Conservation (phyloP, 2,797 vertebrate species). For the Basileuterus tristriatus region DNA sequence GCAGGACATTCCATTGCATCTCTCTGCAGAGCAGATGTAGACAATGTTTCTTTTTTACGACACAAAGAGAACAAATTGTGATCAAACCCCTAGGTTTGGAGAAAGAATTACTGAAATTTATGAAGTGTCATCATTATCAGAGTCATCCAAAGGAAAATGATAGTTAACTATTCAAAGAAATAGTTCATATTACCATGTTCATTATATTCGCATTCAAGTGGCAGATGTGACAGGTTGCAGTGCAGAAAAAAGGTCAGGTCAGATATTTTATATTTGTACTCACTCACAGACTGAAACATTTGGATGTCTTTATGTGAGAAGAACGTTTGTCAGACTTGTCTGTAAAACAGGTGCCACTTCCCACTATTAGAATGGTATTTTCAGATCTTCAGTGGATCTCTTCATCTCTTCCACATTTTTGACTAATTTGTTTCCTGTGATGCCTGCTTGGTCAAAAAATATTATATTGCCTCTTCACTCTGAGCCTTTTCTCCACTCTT, state of each 20-base stretch:
- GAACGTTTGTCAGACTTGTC: background rate
- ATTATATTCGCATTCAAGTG: background rate
- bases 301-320: background rate
- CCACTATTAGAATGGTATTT: background rate
- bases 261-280: background rate
- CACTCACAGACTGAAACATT: background rate
- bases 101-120: background rate
- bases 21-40: background rate
- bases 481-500: background rate
- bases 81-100: background rate
- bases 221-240: background rate
- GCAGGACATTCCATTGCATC: fast-evolving
- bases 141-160: background rate
- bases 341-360: background rate
- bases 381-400: background rate
- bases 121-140: background rate
- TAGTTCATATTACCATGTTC: background rate
- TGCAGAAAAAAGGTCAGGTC: background rate
- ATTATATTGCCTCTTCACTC: background rate
- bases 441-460: background rate
- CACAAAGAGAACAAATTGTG: background rate
- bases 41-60: background rate
- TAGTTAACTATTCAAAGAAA: background rate
- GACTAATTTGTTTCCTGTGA: background rate
- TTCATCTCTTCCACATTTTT: background rate